Conservation (phyloP, 2,888 invertebrate species). For the Dione vanillae region DNA sequence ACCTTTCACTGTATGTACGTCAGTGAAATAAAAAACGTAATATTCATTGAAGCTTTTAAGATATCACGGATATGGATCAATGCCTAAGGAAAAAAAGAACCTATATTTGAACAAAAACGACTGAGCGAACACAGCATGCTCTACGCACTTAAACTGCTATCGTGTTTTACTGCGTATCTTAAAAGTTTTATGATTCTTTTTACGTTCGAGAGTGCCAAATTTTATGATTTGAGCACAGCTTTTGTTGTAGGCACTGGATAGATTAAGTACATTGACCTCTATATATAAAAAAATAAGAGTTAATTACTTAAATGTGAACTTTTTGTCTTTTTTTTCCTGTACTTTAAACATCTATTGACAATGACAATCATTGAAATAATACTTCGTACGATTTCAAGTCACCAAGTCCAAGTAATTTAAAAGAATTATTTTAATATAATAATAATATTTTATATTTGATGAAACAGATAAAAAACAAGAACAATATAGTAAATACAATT, state of each 20-base stretch:
- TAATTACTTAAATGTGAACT: too few species aligned
- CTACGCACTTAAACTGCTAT: slow-evolving; percentile 42
- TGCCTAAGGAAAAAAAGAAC: background rate
- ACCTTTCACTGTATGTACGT: too few species aligned
- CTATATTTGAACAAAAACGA: slow-evolving; percentile 2
- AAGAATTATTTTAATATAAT: too few species aligned
- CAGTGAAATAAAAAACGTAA: background rate
- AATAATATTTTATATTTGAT: background rate
- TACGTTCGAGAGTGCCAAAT: slow-evolving; percentile 51
- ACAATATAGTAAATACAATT: too few species aligned
- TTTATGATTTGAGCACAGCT: slow-evolving; percentile 38
- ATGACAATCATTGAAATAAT: background rate
- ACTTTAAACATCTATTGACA: background rate
- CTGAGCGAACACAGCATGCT: slow-evolving; percentile 22
- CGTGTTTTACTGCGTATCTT: slow-evolving; percentile 62
- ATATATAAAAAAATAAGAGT: background rate
- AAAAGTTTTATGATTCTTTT: slow-evolving; percentile 63
- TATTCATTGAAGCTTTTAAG: background rate
- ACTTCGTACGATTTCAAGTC: background rate
- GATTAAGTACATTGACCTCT: background rate
- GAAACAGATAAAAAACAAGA: too few species aligned
- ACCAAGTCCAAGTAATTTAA: too few species aligned
- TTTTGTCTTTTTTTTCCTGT: too few species aligned
- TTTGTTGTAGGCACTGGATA: slow-evolving; percentile 27
- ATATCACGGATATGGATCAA: background rate